phyloP scores from a whole-genome alignment of 2,888 invertebrate species.

The Lomographa bimaculata region DNA sequence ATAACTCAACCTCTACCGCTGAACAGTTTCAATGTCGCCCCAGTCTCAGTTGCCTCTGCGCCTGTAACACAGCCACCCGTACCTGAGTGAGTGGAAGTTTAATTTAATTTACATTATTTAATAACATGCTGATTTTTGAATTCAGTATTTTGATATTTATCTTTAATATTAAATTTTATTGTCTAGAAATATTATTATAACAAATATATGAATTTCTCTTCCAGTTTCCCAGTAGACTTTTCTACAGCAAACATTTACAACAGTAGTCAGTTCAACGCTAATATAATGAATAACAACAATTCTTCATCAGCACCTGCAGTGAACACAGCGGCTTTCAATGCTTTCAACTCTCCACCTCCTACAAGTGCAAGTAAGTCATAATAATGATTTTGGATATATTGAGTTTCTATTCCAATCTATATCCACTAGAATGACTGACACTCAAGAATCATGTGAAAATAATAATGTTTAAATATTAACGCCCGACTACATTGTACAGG shows the following conservation, averaged over 20 bases:
- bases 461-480: no score
- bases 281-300: conserved; percentile 64
- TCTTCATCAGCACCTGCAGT: conserved; percentile 69
- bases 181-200: no score
- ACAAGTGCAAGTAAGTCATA: conserved; percentile 59
- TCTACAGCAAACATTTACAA: conserved; percentile 88
- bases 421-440: no score
- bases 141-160: no score
- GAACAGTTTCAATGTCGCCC: conserved; percentile 43
- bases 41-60: conserved; percentile 25
- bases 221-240: conserved; percentile 88
- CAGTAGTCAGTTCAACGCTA: conserved; percentile 78
- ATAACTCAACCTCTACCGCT: conserved; percentile 49
- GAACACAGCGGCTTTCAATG: conserved; percentile 55
- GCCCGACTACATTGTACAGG: no score
- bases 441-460: no score
- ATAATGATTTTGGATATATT: conserved; percentile 22
- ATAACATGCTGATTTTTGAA: no score
- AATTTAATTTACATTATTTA: conserved; percentile 5
- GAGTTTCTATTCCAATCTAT: no score
- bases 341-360: conserved; percentile 50
- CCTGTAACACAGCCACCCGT: conserved; percentile 45
- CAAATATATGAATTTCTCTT: conserved; percentile 41
- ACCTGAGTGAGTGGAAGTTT: conserved; percentile 72
- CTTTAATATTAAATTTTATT: no score